A percentile compares a stretch with the other conserved stretches of the same genome.
phyloP scores from a whole-genome alignment of 2,113 vertebrate species.

The Saimiri boliviensis region DNA sequence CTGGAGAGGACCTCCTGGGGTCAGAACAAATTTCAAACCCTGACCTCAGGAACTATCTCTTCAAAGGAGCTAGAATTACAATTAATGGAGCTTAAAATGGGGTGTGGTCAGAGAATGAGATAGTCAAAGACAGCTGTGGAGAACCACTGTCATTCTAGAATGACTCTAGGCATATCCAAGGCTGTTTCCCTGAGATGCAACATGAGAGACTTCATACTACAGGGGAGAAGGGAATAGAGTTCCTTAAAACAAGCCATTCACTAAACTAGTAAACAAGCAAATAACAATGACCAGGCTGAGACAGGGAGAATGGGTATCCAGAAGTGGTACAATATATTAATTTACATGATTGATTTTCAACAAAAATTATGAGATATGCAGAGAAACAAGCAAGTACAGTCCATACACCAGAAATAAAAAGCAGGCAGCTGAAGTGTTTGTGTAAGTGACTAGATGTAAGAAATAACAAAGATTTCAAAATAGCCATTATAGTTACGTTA shows the following conservation, averaged over 20 bases:
- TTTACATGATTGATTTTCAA: neutral
- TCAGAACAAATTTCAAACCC: neutral
- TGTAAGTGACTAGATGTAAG: neutral
- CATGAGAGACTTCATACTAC: neutral
- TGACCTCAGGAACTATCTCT: neutral
- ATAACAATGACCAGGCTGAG: neutral
- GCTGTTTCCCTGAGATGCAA: neutral
- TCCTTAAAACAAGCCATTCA: neutral
- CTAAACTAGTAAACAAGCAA: neutral
- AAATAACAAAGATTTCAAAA: neutral
- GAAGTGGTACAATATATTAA: neutral
- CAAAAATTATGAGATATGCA: neutral
- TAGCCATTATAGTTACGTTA: neutral
- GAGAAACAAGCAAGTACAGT: neutral
- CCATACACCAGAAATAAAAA: neutral
- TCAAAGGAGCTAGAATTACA: neutral
- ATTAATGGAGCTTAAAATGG: neutral
- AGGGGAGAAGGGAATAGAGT: neutral
- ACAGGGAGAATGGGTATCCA: neutral
- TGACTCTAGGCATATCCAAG: neutral
- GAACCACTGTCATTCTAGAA: neutral
- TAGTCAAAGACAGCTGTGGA: neutral
- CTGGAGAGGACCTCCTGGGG: neutral
- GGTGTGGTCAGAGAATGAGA: neutral
- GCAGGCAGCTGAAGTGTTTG: neutral